Percentiles rank a stretch among this genome's conserved stretches.
Conservation (phyloP, 1,140 invertebrate genomes). For the Oreohelix idahoensis region DNA sequence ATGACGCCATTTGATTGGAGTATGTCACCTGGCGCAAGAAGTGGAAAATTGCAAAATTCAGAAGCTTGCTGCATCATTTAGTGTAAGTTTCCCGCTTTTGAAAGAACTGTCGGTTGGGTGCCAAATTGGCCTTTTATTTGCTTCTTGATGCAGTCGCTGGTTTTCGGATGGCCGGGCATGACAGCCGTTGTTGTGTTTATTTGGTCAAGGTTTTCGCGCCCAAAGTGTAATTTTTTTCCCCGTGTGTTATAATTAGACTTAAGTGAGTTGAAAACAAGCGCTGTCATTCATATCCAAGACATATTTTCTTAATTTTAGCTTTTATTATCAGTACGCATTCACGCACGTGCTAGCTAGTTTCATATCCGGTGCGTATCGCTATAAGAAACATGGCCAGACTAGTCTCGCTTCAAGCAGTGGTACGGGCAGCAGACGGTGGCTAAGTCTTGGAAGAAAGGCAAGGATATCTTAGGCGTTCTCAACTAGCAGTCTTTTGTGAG, state of each 20-base stretch:
- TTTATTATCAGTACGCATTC: neutral
- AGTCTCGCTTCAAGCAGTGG: neutral
- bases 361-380: constrained; percentile 13
- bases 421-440: neutral
- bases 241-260: no score
- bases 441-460: neutral
- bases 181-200: no score
- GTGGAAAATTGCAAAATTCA: neutral
- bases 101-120: neutral
- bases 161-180: no score
- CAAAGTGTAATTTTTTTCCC: no score
- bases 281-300: no score
- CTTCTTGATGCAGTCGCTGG: no score
- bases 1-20: neutral
- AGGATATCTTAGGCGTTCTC: neutral
- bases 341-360: neutral
- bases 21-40: neutral
- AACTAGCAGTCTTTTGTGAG: neutral
- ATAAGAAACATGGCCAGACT: neutral
- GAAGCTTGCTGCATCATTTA: neutral
- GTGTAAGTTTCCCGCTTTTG: neutral
- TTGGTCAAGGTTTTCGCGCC: no score
- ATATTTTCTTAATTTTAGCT: neutral
- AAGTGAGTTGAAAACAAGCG: no score
- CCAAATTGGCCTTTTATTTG: no score